Evolutionary conservation across 2,113 vertebrate species (phyloP).

Genomic region (Nibea coibor): DNA sequence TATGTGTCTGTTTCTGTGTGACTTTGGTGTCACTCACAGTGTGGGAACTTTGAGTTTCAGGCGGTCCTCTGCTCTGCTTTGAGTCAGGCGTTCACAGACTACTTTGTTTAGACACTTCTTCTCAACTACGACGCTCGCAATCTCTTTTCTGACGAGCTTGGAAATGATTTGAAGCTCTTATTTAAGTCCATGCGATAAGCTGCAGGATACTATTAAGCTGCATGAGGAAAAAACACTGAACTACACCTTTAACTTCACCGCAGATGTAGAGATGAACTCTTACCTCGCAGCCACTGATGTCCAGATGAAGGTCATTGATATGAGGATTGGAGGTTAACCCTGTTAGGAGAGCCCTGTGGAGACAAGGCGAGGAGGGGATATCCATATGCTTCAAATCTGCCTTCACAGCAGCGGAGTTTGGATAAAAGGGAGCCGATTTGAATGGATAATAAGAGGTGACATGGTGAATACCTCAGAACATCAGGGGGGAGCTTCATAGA

Average conservation of each 20-base stretch:
- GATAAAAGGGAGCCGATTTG: slow-evolving; percentile 38
- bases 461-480: slow-evolving; percentile 85
- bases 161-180: background rate
- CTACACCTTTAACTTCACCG: background rate
- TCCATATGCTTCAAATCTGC: background rate
- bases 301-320: slow-evolving; percentile 88
- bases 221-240: background rate
- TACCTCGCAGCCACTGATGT: slow-evolving; percentile 90
- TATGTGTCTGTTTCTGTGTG: slow-evolving; percentile 7
- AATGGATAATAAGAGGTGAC: slow-evolving; percentile 2
- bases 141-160: background rate
- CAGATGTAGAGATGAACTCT: slow-evolving; percentile 11
- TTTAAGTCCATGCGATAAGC: background rate
- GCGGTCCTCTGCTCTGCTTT: background rate
- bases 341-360: slow-evolving; percentile 83
- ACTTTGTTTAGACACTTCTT: background rate
- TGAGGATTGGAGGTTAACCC: slow-evolving; percentile 89
- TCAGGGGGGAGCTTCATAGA: slow-evolving; percentile 88
- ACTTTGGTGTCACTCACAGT: slow-evolving; percentile 13
- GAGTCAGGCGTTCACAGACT: background rate
- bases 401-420: background rate
- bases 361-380: slow-evolving; percentile 13
- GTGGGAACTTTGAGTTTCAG: slow-evolving; percentile 24
- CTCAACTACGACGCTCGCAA: background rate
- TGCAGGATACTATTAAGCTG: background rate